Evolutionary conservation across 2,113 vertebrate genomes (phyloP), one percentile per base, ranked within the genome.

Genomic region (Tetraodon nigroviridis): DNA sequence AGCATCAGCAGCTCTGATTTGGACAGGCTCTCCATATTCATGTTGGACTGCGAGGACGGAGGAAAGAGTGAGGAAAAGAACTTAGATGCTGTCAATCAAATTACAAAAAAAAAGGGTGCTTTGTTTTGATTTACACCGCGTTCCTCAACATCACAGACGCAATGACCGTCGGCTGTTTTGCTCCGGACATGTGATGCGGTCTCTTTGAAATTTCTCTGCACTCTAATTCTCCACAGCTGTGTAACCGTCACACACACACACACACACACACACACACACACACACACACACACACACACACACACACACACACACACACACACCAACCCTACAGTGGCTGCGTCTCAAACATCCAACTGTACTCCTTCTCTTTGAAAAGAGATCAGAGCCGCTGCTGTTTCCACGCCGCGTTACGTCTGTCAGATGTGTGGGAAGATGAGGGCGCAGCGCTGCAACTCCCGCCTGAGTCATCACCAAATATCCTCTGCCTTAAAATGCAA

Each of bases 1-100:
- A 99, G 93, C 18, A 93, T 94, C 85, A 98, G 89, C 72, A 98
- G 80, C 80, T 99, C 95, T 55, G 92, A 88, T 78, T 95, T 96
- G 90, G 92, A 95, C 88, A 99, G 88, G 83, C 92, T 95, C 88
- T 99, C 97, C 89, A 98, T 91, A 89, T 96, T 94, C 92, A 97
- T 92, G 86, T 89, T 93, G 90, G 93, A 90, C 90, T 91, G 86
- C 21, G 64, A 58, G 50, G 75, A 20, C 0, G 78, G 19, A n/a
- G 72, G 42, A 59, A 41, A 57, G 6, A 1, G 17, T n/a, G 7
- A 20, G 27, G 17, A 61, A 54, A 2, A 17, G 47, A 4, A 0
- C 18, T 18, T 20, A 7, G 1, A 47, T 17, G n/a, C 18, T 29
- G 2, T 46, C 6, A 32, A 6, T 32, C 29, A 32, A 32, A 32